Percentiles rank a stretch among this genome's conserved stretches.
Conservation (phyloP, 2,113 vertebrate genomes). For the Cavia aperea region DNA sequence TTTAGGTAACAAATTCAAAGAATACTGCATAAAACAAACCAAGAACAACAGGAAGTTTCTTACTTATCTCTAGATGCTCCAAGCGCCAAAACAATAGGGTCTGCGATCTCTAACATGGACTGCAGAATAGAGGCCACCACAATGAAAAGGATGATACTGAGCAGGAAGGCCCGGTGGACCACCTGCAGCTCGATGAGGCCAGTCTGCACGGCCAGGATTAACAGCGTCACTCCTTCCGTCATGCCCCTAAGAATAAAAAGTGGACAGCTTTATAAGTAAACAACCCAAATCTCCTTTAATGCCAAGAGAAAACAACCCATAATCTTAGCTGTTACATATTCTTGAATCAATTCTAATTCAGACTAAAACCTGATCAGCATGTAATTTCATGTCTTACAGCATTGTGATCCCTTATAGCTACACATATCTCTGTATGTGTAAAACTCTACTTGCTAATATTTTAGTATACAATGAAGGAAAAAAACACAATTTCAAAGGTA, state of each 20-base stretch:
- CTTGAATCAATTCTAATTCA: conserved; percentile 3
- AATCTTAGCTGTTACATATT: not conserved
- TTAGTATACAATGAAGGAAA: not conserved
- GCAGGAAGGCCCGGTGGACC: conserved; percentile 95
- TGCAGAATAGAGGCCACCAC: conserved; percentile 97
- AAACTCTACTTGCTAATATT: conserved; percentile 7
- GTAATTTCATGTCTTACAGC: not conserved
- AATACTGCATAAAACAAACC: not conserved
- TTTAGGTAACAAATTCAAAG: not conserved
- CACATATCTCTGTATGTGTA: not conserved
- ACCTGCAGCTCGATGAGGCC: conserved; percentile 97
- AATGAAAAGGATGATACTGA: conserved; percentile 98
- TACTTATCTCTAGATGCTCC: conserved; percentile 98
- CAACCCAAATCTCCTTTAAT: not conserved
- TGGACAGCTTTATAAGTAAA: conserved; percentile 38
- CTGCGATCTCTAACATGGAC: conserved; percentile 99
- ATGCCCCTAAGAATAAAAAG: conserved; percentile 85
- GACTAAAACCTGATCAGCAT: not conserved
- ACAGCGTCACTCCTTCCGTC: conserved; percentile 95
- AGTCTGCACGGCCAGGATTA: conserved; percentile 96
- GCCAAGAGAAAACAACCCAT: conserved; percentile 29
- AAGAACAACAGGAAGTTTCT: conserved; percentile 56
- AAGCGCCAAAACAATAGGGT: conserved; percentile 94
- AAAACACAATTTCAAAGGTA: not conserved
- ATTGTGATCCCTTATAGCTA: not conserved